Evolutionary conservation across 2,888 invertebrate species (phyloP).

Genomic region (Mactromeris polynyma): DNA sequence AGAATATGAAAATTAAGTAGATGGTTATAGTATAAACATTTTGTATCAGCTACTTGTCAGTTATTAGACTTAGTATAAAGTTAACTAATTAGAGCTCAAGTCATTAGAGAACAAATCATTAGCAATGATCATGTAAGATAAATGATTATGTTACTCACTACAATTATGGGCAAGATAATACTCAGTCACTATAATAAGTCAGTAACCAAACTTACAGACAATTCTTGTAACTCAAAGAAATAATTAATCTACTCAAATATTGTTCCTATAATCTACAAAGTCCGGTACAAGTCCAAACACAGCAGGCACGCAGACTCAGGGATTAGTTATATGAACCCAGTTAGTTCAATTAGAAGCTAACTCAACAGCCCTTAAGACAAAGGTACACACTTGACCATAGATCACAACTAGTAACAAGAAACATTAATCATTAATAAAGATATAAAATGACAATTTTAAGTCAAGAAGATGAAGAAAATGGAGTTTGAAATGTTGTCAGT

Average conservation of each 20-base stretch:
- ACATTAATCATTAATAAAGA: slow-evolving; percentile 4
- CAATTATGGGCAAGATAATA: too few species aligned
- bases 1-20: too few species aligned
- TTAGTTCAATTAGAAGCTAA: background rate
- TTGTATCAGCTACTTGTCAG: too few species aligned
- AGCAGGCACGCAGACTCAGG: background rate
- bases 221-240: too few species aligned
- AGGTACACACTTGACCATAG: background rate
- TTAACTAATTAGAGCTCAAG: too few species aligned
- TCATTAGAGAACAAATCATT: too few species aligned
- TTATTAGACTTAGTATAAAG: too few species aligned
- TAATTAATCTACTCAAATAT: background rate
- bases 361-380: background rate
- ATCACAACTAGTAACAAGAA: slow-evolving; percentile 23
- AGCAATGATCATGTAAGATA: too few species aligned
- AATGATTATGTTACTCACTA: too few species aligned
- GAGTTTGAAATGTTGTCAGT: slow-evolving; percentile 27
- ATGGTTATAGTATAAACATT: too few species aligned
- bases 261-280: background rate
- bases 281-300: background rate
- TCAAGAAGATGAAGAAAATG: slow-evolving; percentile 26
- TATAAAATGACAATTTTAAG: slow-evolving; percentile 27
- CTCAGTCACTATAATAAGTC: too few species aligned
- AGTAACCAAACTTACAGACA: too few species aligned
- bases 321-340: background rate